Evolutionary conservation across 2,888 invertebrate species (phyloP).

Genomic region (Pandemis cinnamomeana): DNA sequence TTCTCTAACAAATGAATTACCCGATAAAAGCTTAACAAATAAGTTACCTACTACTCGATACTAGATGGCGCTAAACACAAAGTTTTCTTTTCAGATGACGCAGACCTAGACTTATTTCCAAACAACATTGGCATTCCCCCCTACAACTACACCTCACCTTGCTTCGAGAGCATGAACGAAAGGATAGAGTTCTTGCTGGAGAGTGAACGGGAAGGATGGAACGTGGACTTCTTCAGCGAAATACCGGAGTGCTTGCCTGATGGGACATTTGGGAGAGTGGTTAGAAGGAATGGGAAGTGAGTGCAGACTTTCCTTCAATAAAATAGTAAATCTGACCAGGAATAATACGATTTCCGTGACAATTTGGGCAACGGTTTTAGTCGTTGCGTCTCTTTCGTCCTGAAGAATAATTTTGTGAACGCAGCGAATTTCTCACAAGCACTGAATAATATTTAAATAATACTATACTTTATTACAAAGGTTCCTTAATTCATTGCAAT

Average conservation of each 20-base stretch:
- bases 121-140: conserved; percentile 59
- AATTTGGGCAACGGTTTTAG: too few species aligned
- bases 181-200: conserved; percentile 54
- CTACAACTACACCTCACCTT: conserved; percentile 70
- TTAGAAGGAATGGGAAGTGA: conserved; percentile 61
- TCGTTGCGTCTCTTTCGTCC: too few species aligned
- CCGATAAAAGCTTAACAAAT: background rate
- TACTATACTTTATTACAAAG: too few species aligned
- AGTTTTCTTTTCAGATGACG: conserved; percentile 60
- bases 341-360: background rate
- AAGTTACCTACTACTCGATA: background rate
- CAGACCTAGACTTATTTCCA: conserved; percentile 63
- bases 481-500: too few species aligned
- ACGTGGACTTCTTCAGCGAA: conserved; percentile 61
- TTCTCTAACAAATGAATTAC: too few species aligned
- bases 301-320: conserved; percentile 44
- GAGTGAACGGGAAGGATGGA: conserved; percentile 66
- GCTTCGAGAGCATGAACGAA: conserved; percentile 56
- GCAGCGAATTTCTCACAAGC: too few species aligned
- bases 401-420: too few species aligned
- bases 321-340: background rate
- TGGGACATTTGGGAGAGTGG: conserved; percentile 65
- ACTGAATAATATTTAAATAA: too few species aligned
- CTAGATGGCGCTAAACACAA: background rate
- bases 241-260: conserved; percentile 68